Conservation (phyloP, 2,113 vertebrate genomes). For the Pseudolaguvia tuberculata region DNA sequence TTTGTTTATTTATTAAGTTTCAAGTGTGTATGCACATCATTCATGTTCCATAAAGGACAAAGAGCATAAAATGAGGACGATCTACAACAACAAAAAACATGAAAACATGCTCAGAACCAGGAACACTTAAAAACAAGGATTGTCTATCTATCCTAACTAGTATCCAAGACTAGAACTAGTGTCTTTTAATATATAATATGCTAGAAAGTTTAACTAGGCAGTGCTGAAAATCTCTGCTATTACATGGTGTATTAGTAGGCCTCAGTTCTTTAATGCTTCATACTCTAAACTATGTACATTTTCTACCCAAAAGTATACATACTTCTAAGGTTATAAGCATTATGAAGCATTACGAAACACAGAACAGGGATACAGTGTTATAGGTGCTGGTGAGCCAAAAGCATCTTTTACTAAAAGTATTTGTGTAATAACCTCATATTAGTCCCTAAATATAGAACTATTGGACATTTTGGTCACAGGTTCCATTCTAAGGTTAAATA, state of each 20-base stretch:
- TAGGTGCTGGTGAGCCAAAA: not conserved
- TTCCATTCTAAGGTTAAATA: not conserved
- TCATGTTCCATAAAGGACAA: not conserved
- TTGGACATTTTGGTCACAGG: not conserved
- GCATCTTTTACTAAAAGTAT: not conserved
- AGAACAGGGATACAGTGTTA: not conserved
- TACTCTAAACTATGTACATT: no score
- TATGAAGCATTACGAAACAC: no score
- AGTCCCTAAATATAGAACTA: not conserved
- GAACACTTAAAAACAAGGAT: not conserved
- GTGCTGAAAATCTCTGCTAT: no score
- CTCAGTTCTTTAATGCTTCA: no score
- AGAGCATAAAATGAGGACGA: not conserved
- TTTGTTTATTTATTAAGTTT: no score
- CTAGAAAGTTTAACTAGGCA: no score
- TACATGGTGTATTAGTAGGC: no score
- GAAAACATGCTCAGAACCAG: not conserved
- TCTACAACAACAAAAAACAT: not conserved
- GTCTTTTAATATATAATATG: no score
- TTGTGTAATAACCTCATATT: not conserved
- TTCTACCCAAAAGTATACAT: no score
- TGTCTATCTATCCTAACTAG: not conserved
- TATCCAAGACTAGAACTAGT: no score
- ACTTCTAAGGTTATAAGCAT: no score
- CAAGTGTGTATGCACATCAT: not conserved